Base-by-base conservation (phyloP, 2,797 vertebrate species). In the Brotula barbata region DNA sequence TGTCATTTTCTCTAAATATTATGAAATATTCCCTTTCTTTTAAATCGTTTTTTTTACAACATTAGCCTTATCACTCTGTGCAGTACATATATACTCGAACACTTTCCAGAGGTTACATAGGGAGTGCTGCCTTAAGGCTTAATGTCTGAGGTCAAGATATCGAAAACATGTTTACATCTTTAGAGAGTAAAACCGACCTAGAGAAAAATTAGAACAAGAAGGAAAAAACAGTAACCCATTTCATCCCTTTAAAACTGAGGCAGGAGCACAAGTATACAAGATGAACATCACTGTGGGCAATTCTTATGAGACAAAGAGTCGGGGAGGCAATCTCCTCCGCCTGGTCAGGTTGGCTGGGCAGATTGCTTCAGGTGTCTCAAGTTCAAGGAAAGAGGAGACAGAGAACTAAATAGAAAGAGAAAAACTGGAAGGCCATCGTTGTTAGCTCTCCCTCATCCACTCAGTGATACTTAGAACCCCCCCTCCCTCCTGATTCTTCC, bases 301-400 rank as follows among this genome's bases (percentile, higher is more conserved):
- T 68, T 57, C 40, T 34, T 64, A 45, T 68, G 47, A 57, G 56
- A 54, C 64, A 60, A 48, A 58, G 53, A 71, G 43, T 49, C 28
- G 48, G 37, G 56, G 46, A 71, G 58, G 47, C 56, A 55, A 73
- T 80, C 59, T 71, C 33, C 25, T 42, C 46, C 23, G 25, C 12
- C 50, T 9, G 10, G 46, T 60, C 42, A 58, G 61, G 61, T 71
- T 43, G 19, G 22, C 17, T 28, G 65, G 75, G 61, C 58, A 71
- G 55, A 63, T 53, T 58, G 53, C 64, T 66, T 71, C 40, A 17
- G 68, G 67, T 52, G 64, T 55, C 49, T 50, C 7, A 33, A 50
- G 62, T 64, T 69, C 44, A 59, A 15, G 33, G 5, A 47, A 43
- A 80, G 33, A n/a, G 1, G 42, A 37, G 42, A 49, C 28, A 40